Base-by-base conservation (phyloP, 64 coral and sea anemone genomes). In the Montipora sp. region DNA sequence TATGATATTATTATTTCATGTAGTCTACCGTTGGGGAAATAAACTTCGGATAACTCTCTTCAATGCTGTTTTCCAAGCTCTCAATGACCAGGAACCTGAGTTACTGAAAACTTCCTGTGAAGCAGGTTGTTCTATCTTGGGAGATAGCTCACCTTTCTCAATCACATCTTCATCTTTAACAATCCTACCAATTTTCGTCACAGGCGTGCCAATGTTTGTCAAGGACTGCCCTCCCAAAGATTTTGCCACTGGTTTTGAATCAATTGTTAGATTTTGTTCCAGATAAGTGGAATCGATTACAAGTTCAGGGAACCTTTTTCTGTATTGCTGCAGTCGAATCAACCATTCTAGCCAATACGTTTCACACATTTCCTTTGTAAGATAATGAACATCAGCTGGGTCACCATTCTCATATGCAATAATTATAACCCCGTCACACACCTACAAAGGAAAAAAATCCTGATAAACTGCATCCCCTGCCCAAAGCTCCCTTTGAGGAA, bases 331-430 rank as follows among this genome's bases (percentile, higher is more conserved):
- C 13, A 93, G 75, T 80, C 91, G 84, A 11, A 45, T 51, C 59
- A 93, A 49, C 91, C 91, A 93, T n/a, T 79, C 75, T 10, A 51
- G 24, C 91, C 91, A 93, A 48, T 87, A 93, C 12, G 61, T 19
- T 86, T 87, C 58, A 87, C 73, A 93, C 8, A 79, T 58, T 87
- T 87, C 57, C 77, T 80, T 58, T 69, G 84, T 18, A 83, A 93
- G 44, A 63, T 79, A 23, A 72, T 87, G 91, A 23, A 93, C 59
- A 93, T 93, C 75, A 23, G 91, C 91, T 18, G 83, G 91, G 75
- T 93, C 91, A 43, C 91, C 91, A 87, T 87, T 93, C n/a, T 87
- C 83, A 71, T 93, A 93, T 51, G 91, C 91, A 51, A 93, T 93
- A 22, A 93, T 83, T 75, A 93, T 48, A 10, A 93, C 83, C 18